Base-by-base conservation (phyloP, 2,797 vertebrate species). In the Taenioides sp. region DNA sequence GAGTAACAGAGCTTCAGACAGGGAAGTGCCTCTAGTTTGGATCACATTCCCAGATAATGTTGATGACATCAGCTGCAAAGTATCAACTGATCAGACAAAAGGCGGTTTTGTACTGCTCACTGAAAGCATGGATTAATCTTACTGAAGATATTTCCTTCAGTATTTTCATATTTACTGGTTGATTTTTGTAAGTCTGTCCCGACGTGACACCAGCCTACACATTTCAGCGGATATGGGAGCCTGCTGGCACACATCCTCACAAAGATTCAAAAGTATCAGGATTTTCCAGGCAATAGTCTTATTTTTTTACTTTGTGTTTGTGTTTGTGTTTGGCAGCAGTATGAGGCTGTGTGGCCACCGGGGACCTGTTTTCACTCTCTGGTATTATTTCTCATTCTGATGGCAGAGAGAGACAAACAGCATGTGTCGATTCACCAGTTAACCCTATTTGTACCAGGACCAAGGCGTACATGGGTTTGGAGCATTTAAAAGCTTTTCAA, bases 221-320 rank as follows among this genome's bases (percentile, higher is more conserved):
- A 64, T 11, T 62, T 27, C 5, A 6, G 25, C 10, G 47, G 43
- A 68, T 62, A 73, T 18, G 31, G 47, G 25, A 65, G 59, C 40
- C 23, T 66, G 54, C 43, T 65, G 50, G 61, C 37, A 54, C 60
- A 65, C 17, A 68, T 55, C 43, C 55, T 70, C 23, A 61, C 7
- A 28, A 17, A 25, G 50, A 74, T 49, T 81, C 67, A 74, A 81
- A 80, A 27, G 49, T 67, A 65, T 47, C 58, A 54, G 27, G 55
- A 5, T 47, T 77, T 54, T 47, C 70, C 59, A 61, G 20, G 59
- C 59, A 20, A 37, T 61, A 34, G 59, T 61, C 61, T 63, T 43
- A 43, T 62, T 62, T 62, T 63, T 22, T 63, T 43, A 43, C 31
- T 43, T 23, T 63, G 34, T 43, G 34, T 43, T 63, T 63, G 34